Evolutionary conservation across 35 echinoderm and acorn worm species (phyloP).

Genomic region (Apostichopus parvimensis): DNA sequence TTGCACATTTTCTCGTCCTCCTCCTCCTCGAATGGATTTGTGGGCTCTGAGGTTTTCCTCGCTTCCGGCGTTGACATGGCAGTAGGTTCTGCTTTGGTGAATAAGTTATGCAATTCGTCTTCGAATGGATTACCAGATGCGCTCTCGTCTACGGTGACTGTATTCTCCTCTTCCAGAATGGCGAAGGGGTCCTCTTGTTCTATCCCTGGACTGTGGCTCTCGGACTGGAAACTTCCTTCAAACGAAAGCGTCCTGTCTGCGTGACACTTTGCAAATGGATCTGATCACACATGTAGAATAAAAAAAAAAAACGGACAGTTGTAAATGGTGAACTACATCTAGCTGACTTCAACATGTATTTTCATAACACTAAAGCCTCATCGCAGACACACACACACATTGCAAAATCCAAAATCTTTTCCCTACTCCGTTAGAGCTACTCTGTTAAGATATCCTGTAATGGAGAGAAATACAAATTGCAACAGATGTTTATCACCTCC

Average conservation of each 20-base stretch:
- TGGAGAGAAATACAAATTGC: neutral
- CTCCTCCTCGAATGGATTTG: conserved; percentile 58
- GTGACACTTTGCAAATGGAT: conserved; percentile 27
- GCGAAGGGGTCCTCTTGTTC: neutral
- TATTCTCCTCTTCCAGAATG: neutral
- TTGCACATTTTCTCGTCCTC: conserved; percentile 17
- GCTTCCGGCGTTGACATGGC: conserved; percentile 26
- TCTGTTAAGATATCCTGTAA: too few relatives aligned
- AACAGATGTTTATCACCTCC: neutral
- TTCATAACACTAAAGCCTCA: too few relatives aligned
- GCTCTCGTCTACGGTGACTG: neutral
- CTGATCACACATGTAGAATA: neutral
- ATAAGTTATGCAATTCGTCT: neutral
- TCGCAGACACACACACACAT: too few relatives aligned
- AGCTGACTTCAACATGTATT: too few relatives aligned
- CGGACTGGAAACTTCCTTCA: conserved; percentile 35
- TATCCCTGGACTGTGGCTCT: conserved; percentile 26
- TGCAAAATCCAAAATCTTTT: too few relatives aligned
- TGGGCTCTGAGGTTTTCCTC: neutral
- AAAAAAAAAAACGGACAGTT: too few relatives aligned
- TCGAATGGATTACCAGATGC: conserved; percentile 20
- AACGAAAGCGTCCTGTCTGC: conserved; percentile 14
- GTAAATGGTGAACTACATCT: too few relatives aligned
- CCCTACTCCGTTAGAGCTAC: too few relatives aligned
- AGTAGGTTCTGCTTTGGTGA: conserved; percentile 11